phyloP scores from a whole-genome alignment of 2,113 vertebrate species.

The Chionomys nivalis region DNA sequence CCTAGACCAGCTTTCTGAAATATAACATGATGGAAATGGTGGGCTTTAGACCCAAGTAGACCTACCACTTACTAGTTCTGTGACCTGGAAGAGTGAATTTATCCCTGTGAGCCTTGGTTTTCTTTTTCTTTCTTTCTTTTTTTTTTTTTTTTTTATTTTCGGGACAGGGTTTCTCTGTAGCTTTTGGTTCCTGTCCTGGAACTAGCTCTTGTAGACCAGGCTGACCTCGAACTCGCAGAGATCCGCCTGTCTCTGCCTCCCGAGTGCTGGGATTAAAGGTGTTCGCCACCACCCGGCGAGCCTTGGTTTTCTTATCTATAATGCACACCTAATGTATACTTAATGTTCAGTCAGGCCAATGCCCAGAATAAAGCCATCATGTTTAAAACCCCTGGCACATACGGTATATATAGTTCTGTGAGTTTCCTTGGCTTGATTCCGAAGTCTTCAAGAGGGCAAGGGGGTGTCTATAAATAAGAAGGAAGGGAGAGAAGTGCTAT shows the following conservation, averaged over 20 bases:
- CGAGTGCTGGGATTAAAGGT: too few relatives aligned
- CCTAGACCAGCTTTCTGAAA: not conserved
- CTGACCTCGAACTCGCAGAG: too few relatives aligned
- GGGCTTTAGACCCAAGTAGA: not conserved
- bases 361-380: not conserved
- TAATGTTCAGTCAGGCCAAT: not conserved
- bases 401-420: not conserved
- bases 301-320: not conserved
- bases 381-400: not conserved
- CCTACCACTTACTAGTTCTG: not conserved
- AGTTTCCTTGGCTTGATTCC: constrained; percentile 32
- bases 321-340: not conserved
- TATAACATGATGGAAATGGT: not conserved
- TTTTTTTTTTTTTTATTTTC: too few relatives aligned
- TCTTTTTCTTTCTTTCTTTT: too few relatives aligned
- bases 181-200: too few relatives aligned
- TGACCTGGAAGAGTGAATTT: not conserved
- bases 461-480: not conserved
- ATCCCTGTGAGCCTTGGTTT: not conserved
- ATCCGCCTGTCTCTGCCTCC: too few relatives aligned
- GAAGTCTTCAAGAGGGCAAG: not conserved
- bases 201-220: too few relatives aligned
- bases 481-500: not conserved
- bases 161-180: too few relatives aligned
- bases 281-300: too few relatives aligned